Evolutionary conservation across 2,888 invertebrate species (phyloP), one percentile per base, ranked within the genome.

Genomic region (Sphaeridia pumilis): DNA sequence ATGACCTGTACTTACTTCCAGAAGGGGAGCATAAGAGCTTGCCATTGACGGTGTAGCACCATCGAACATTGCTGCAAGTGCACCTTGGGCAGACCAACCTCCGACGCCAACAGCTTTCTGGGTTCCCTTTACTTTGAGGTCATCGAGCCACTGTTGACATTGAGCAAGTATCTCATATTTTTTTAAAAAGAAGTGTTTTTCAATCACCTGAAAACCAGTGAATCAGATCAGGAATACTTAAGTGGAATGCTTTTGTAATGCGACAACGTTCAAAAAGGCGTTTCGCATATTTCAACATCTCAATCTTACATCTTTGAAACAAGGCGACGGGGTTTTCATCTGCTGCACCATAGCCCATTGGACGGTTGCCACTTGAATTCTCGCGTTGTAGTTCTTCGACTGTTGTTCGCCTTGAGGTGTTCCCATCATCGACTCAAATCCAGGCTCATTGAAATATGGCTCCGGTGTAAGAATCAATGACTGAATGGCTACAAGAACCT

Each of bases 271-370:
- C 22, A 20, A n/a, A 3, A 5, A 49, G 2, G 21, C 36, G 3
- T 38, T n/a, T n/a, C n/a, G 25, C 21, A 25, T 4, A 10, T 25
- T 4, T 25, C 5, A 46, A 20, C 25, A 48, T n/a, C 25, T 36
- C 45, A 26, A 59, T n/a, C 67, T 68, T 68, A 85, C 87, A 74
- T 90, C 86, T 72, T 84, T 85, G 71, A 94, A 93, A 73, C 90
- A 90, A 36, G 87, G 83, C 69, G 86, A 86, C 3, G 93, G 89
- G 73, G 85, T 85, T 55, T 84, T 75, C 63, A 94, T 80, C 71
- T 90, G 90, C 72, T 94, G 92, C 58, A 94, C 76, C 89, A 94
- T 93, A 60, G 89, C 93, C 93, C 92, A 94, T 69, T 88, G 83
- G 59, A 88, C 90, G 61, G 88, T 89, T 10, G 92, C 92, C 73